Evolutionary conservation across 2,888 invertebrate species (phyloP).

Genomic region (Trachelus iudaicus): DNA sequence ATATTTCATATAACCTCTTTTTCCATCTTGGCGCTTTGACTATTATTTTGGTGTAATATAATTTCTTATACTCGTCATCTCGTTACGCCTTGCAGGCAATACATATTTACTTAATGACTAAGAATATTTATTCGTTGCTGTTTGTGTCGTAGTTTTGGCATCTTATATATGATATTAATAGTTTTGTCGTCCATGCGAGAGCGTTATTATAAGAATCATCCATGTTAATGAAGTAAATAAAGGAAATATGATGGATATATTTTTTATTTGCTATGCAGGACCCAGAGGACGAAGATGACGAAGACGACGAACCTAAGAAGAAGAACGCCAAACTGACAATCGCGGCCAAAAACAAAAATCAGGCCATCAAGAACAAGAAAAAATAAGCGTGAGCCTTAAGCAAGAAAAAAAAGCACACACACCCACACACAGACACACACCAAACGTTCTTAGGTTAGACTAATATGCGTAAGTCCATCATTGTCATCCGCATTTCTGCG

Average conservation of each 20-base stretch:
- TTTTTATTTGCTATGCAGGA: conserved; percentile 66
- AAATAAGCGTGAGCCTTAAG: conserved; percentile 52
- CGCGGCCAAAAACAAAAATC: conserved; percentile 78
- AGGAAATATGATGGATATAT: conserved; percentile 15
- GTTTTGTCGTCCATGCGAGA: background rate
- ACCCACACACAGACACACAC: conserved; percentile 40
- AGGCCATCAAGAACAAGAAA: conserved; percentile 63
- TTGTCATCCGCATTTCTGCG: conserved; percentile 57
- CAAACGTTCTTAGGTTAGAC: conserved; percentile 59
- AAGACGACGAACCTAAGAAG: conserved; percentile 83
- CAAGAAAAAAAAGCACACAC: conserved; percentile 17
- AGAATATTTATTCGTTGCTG: background rate
- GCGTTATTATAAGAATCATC: background rate
- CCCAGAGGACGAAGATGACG: conserved; percentile 77
- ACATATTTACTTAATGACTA: background rate
- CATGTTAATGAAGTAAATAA: background rate
- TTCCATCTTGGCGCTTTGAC: conserved; percentile 40
- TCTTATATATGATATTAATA: background rate
- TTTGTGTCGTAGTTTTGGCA: background rate
- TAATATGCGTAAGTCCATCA: conserved; percentile 60
- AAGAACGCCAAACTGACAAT: conserved; percentile 81
- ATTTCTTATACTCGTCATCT: conserved; percentile 5
- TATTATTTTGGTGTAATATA: background rate
- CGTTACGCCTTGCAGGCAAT: background rate
- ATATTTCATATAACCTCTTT: conserved; percentile 41